These are phyloP conservation scores for Sapajus apella DNA, from an alignment of 2,113 vertebrate genomes.

Conservation along the genomic window DNA sequence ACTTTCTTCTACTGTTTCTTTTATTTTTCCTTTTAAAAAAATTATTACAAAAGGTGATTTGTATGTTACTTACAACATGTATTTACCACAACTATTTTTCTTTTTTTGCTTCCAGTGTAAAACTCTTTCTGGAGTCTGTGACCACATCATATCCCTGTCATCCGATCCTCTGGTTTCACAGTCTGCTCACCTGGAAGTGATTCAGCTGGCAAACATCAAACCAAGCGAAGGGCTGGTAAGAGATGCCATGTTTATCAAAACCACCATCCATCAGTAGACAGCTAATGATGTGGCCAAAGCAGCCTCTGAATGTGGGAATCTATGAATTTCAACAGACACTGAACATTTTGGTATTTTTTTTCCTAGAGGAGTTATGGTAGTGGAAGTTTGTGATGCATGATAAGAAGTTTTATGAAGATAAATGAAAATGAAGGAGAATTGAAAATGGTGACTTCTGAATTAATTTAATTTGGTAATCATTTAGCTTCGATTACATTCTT, in stretches of 20 bases:
- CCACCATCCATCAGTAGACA: conserved; percentile 40
- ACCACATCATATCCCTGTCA: conserved; percentile 90
- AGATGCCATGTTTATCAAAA: conserved; percentile 83
- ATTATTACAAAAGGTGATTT: not conserved
- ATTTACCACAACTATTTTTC: conserved; percentile 38
- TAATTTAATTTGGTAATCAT: conserved; percentile 30
- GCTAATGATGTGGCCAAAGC: not conserved
- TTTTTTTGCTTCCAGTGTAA: conserved; percentile 85
- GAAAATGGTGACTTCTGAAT: conserved; percentile 33
- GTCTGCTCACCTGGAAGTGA: conserved; percentile 91
- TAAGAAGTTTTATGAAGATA: conserved; percentile 34
- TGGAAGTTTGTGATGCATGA: not conserved
- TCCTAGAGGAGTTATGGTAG: not conserved
- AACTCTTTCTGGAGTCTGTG: conserved; percentile 89
- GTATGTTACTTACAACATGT: not conserved
- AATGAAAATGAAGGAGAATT: conserved; percentile 40
- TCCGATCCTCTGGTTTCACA: conserved; percentile 91
- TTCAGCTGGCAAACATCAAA: conserved; percentile 91
- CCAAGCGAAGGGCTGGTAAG: conserved; percentile 93
- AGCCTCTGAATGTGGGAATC: not conserved
- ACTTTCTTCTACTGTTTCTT: conserved; percentile 10
- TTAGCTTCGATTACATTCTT: conserved; percentile 19
- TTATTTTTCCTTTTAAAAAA: conserved; percentile 33
- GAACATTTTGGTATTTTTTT: not conserved
- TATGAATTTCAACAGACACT: conserved; percentile 33